Conservation (phyloP, 2,888 invertebrate genomes). For the Synanthedon vespiformis region DNA sequence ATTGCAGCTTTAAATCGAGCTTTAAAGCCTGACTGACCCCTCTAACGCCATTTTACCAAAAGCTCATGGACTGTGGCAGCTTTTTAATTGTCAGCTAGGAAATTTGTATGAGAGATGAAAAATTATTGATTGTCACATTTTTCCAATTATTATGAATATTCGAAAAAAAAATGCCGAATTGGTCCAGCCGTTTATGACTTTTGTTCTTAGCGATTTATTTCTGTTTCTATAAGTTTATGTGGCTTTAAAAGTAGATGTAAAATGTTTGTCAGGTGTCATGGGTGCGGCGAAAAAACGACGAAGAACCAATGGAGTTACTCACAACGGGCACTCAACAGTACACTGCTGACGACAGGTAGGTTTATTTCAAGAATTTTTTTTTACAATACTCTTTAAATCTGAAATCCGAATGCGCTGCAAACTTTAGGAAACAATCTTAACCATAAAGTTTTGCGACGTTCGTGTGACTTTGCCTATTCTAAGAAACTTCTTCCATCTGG, state of each 20-base stretch:
- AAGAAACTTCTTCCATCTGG: not conserved
- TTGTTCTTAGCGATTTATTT: too few relatives aligned
- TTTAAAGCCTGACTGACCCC: too few relatives aligned
- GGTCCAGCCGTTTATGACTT: too few relatives aligned
- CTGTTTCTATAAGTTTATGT: not conserved
- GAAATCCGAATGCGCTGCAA: not conserved
- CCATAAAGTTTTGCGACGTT: not conserved
- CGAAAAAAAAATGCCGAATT: too few relatives aligned
- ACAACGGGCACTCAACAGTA: slow-evolving; percentile 60
- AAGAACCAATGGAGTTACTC: slow-evolving; percentile 53
- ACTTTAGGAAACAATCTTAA: not conserved
- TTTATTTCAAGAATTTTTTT: not conserved
- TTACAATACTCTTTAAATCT: not conserved
- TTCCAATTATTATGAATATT: too few relatives aligned
- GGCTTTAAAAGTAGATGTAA: not conserved
- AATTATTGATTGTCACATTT: too few relatives aligned
- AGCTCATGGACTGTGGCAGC: too few relatives aligned
- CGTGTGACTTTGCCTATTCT: not conserved
- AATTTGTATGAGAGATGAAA: too few relatives aligned
- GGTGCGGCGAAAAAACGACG: slow-evolving; percentile 61
- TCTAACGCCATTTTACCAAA: too few relatives aligned
- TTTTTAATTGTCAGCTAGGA: too few relatives aligned
- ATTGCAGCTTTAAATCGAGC: too few relatives aligned
- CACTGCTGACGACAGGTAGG: slow-evolving; percentile 54
- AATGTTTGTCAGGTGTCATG: slow-evolving; percentile 42